Base-by-base conservation (phyloP, 2,797 vertebrate species). In the Remorina albescens region DNA sequence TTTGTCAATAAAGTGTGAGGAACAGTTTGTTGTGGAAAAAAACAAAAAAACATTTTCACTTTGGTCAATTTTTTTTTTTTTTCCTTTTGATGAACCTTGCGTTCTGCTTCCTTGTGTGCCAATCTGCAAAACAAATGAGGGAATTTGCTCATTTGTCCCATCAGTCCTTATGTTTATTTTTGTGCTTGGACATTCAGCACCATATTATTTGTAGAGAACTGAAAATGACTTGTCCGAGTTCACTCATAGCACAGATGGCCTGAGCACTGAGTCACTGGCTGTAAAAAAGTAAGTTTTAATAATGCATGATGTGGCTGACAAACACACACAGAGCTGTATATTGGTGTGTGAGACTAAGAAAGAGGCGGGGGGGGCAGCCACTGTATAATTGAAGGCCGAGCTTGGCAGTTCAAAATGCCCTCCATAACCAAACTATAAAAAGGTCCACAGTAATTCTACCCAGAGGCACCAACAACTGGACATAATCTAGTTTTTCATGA, bases 381-480 rank as follows among this genome's bases (percentile, higher is more conserved):
- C 76, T 79, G 73, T 86, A 85, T 89, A 91, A 92, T 90, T 88
- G 83, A 90, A 89, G 86, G 83, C 86, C 87, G 78, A 69, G 75
- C 51, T 79, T 89, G 87, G 74, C 77, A 83, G 76, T 90, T 88
- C 56, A 83, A 89, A 91, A 90, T 78, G 70, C 67, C 82, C 85
- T 80, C 82, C 78, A 67, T 77, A 86, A 74, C 83, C 80, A 85
- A 86, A 89, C 80, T 73, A 83, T 88, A 91, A 91, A 86, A 81
- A 85, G 85, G 80, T 88, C 81, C 79, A 69, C 71, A 53, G 86
- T 86, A 90, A 90, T 89, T 89, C 85, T 37, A 84, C 76, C 87
- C 85, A 54, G 69, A 79, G 89, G 90, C 85, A 85, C 71, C 81
- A 76, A 66, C 71, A 64, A 75, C 81, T 80, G 82, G 80, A 91